Percentiles rank a stretch among this genome's conserved stretches.
Evolutionary conservation across 2,113 vertebrate species (phyloP).

Genomic region (Glaucidium brasilianum): DNA sequence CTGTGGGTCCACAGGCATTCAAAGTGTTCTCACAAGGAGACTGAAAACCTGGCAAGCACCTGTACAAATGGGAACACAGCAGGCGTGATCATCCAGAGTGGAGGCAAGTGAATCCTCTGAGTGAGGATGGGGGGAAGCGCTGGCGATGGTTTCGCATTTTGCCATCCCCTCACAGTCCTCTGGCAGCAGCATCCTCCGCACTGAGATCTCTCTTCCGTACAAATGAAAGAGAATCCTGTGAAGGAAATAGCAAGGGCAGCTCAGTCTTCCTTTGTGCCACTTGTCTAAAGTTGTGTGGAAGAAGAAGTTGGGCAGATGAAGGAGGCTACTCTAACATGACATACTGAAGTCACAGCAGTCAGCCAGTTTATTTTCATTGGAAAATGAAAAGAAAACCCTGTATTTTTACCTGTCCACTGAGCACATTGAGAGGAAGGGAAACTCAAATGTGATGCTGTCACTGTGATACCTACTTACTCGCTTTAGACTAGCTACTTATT

Average conservation of each 20-base stretch:
- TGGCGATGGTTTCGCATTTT: not conserved
- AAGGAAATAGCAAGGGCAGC: not conserved
- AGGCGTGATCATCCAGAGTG: not conserved
- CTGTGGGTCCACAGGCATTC: not conserved
- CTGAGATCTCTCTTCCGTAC: not conserved
- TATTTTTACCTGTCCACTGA: not conserved
- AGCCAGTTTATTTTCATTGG: not conserved
- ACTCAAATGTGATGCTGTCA: not conserved
- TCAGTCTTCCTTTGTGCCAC: not conserved
- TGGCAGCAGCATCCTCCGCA: not conserved
- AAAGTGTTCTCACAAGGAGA: not conserved
- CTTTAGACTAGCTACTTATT: not conserved
- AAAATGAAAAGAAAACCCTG: not conserved
- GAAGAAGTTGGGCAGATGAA: not conserved
- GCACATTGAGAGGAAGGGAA: not conserved
- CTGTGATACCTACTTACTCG: not conserved
- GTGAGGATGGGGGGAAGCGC: not conserved
- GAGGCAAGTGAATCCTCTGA: rapidly evolving
- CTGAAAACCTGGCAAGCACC: not conserved
- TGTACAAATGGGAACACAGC: not conserved
- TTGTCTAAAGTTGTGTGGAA: rapidly evolving
- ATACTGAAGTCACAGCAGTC: not conserved
- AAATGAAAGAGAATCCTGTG: not conserved
- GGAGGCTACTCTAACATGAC: not conserved
- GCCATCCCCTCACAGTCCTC: not conserved